A percentile compares a stretch with the other conserved stretches of the same genome.
These are phyloP conservation scores for Zoanthus sansibaricus DNA, from an alignment of 92 coral and sea anemone species.

Conservation along the genomic window DNA sequence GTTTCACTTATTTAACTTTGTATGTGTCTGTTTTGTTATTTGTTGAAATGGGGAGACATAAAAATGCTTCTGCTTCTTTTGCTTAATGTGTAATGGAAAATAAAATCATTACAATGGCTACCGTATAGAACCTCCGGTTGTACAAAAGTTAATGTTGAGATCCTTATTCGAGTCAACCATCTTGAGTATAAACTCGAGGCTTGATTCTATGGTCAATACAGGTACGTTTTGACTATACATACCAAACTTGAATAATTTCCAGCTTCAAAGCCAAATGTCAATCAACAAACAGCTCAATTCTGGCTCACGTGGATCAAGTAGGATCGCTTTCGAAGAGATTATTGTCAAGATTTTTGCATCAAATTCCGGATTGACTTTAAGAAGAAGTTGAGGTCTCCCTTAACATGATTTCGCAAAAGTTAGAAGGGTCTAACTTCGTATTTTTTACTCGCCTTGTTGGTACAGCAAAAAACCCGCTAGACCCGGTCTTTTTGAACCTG, in stretches of 20 bases:
- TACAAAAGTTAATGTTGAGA: too few relatives aligned
- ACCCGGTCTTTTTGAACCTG: conserved; percentile 3
- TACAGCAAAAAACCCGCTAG: not conserved
- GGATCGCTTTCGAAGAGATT: conserved; percentile 1
- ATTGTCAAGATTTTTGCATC: too few relatives aligned
- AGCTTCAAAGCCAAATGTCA: conserved; percentile 16
- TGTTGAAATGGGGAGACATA: too few relatives aligned
- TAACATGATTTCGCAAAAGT: conserved; percentile 4
- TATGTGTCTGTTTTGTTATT: too few relatives aligned
- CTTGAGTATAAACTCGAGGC: too few relatives aligned
- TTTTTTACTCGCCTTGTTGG: not conserved
- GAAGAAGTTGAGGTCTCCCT: not conserved
- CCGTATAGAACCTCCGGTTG: too few relatives aligned
- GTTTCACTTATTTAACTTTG: too few relatives aligned
- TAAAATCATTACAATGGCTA: too few relatives aligned
- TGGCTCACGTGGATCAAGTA: conserved; percentile 1
- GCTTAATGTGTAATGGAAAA: too few relatives aligned
- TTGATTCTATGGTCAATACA: not conserved
- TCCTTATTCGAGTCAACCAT: too few relatives aligned
- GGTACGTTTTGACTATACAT: not conserved
- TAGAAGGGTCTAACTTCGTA: not conserved
- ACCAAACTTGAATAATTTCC: conserved; percentile 30
- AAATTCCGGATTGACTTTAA: too few relatives aligned
- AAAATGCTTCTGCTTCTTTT: too few relatives aligned
- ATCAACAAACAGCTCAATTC: not conserved